These are phyloP conservation scores for Listrodromus nycthemerus DNA, from an alignment of 2,888 invertebrate genomes.

Conservation along the genomic window DNA sequence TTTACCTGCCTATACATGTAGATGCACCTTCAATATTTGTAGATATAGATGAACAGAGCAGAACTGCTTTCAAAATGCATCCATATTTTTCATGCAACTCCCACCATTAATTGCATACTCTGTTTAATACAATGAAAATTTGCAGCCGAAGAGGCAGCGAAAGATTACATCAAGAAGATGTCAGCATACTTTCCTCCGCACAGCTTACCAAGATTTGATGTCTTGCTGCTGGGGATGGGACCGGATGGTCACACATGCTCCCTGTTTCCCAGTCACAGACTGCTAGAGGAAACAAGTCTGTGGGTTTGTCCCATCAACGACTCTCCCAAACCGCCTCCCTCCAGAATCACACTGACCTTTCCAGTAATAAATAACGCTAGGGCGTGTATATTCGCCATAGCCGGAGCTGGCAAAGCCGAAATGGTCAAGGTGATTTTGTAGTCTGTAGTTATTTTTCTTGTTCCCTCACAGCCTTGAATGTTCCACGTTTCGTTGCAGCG, in stretches of 20 bases:
- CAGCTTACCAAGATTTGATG: slow-evolving; percentile 91
- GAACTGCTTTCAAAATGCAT: too few relatives aligned
- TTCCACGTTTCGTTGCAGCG: slow-evolving; percentile 87
- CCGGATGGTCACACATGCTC: slow-evolving; percentile 99
- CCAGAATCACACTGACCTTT: slow-evolving; percentile 95
- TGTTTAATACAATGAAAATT: slow-evolving; percentile 47
- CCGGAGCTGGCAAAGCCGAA: slow-evolving; percentile 95
- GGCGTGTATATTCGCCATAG: slow-evolving; percentile 93
- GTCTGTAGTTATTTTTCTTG: slow-evolving; percentile 3
- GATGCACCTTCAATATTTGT: too few relatives aligned
- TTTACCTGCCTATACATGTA: too few relatives aligned
- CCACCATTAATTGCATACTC: neutral
- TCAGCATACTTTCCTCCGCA: slow-evolving; percentile 87
- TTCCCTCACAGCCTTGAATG: neutral
- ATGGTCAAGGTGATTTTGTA: slow-evolving; percentile 90
- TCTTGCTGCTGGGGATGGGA: slow-evolving; percentile 97
- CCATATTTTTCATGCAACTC: neutral
- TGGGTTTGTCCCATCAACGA: slow-evolving; percentile 94
- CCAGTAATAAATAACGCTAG: slow-evolving; percentile 95
- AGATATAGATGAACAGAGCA: too few relatives aligned
- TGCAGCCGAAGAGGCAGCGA: slow-evolving; percentile 91
- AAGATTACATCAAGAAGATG: slow-evolving; percentile 90
- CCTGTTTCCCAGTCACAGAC: slow-evolving; percentile 93
- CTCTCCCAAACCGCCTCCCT: slow-evolving; percentile 98
- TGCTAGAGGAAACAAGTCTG: slow-evolving; percentile 87